phyloP scores from a whole-genome alignment of 2,797 vertebrate species.

The Melopsittacus undulatus region DNA sequence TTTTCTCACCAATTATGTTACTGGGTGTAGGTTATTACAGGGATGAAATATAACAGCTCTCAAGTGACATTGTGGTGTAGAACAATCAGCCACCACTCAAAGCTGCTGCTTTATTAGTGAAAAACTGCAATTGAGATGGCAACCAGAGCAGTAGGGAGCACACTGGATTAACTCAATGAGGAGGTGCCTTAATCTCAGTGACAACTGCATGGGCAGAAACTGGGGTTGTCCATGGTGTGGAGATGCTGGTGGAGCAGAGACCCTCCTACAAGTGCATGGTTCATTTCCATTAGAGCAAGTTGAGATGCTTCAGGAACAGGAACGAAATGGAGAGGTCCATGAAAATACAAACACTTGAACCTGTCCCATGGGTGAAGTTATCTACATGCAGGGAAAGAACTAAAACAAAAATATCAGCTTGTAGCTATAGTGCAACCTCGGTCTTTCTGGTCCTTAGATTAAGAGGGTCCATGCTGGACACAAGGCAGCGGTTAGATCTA shows the following conservation, averaged over 20 bases:
- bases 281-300: neutral
- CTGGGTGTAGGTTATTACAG: neutral
- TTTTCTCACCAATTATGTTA: constrained; percentile 30
- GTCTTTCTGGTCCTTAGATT: neutral
- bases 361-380: neutral
- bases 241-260: neutral
- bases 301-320: neutral
- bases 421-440: neutral
- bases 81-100: neutral
- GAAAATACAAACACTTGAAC: neutral
- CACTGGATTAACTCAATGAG: neutral
- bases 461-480: neutral
- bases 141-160: neutral
- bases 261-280: rapidly evolving
- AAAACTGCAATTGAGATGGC: constrained; percentile 10
- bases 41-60: constrained; percentile 25
- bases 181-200: neutral
- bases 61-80: constrained; percentile 12
- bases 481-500: neutral
- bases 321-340: neutral
- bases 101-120: neutral
- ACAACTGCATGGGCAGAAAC: neutral
- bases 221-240: neutral
- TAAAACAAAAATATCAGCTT: neutral
- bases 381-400: neutral